Base-by-base conservation (phyloP, 2,888 invertebrate genomes). In the Aproaerema taeniolella region DNA sequence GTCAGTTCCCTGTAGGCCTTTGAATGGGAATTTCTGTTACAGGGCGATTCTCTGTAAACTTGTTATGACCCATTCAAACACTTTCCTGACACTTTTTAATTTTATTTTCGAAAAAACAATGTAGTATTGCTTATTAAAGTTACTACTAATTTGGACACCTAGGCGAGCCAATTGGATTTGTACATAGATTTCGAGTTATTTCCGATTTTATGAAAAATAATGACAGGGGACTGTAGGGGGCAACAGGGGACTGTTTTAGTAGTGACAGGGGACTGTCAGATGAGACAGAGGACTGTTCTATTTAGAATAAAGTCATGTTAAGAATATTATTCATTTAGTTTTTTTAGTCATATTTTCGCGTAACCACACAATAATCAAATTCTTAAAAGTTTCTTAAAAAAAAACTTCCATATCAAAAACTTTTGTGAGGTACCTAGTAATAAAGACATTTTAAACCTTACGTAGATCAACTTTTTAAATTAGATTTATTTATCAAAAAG, bases 1-100 rank as follows among this genome's bases (percentile, higher is more conserved):
- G n/a, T n/a, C n/a, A n/a, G n/a, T n/a, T n/a, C n/a, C n/a, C n/a
- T n/a, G n/a, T n/a, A n/a, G n/a, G n/a, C n/a, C n/a, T n/a, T n/a
- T n/a, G n/a, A n/a, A n/a, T n/a, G n/a, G n/a, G n/a, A n/a, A n/a
- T n/a, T n/a, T n/a, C n/a, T 17, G 20, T 20, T 20, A 6, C 4
- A 20, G 10, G 28, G 28, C 28, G 11, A 10, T 28, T 28, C 28
- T 28, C 28, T 28, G 28, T 28, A 28, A 28, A 10, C 28, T 28
- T 10, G 28, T 10, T 11, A 28, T 9, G 28, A 6, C 28, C 28
- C 28, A 28, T 28, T 11, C 11, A 28, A 28, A 28, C 11, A 11
- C 28, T 28, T n/a, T 28, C 28, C 28, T 9, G 28, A 10, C 11
- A 28, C 11, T 10, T 28, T 28, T 10, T 28, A 2, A 2, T 6